Evolutionary conservation across 1,140 invertebrate genomes (phyloP).

Genomic region (Dendrolimus punctatus): DNA sequence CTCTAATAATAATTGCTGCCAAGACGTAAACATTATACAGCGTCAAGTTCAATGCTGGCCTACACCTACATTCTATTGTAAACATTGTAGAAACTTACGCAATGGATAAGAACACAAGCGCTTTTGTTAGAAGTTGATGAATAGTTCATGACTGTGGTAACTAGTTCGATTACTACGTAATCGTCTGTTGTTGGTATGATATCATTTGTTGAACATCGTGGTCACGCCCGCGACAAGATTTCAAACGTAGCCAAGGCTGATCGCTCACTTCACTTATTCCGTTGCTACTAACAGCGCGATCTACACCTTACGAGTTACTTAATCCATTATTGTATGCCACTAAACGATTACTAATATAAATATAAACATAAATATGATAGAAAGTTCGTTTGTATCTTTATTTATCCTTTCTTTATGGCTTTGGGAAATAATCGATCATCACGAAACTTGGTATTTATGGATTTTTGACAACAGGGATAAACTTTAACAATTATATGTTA

Average conservation of each 20-base stretch:
- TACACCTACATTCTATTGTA: constrained; percentile 2
- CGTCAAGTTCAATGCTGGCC: constrained; percentile 19
- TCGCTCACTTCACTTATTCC: constrained; percentile 18
- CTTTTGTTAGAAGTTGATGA: neutral
- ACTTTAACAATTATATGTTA: too few relatives aligned
- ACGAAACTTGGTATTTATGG: too few relatives aligned
- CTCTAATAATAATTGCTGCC: constrained; percentile 23
- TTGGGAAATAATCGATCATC: too few relatives aligned
- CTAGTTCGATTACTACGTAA: constrained; percentile 53
- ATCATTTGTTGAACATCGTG: constrained; percentile 49
- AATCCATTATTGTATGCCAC: too few relatives aligned
- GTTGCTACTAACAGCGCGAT: constrained; percentile 4
- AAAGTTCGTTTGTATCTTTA: too few relatives aligned
- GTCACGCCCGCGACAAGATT: constrained; percentile 36
- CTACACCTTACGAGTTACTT: too few relatives aligned
- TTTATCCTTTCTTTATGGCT: too few relatives aligned
- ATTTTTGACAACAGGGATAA: too few relatives aligned
- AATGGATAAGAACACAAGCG: constrained; percentile 19
- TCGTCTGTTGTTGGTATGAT: constrained; percentile 48
- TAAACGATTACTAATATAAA: too few relatives aligned
- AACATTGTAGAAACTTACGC: constrained; percentile 6
- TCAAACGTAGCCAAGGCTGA: constrained; percentile 33
- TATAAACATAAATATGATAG: too few relatives aligned
- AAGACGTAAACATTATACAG: neutral
- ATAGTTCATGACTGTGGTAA: constrained; percentile 17